phyloP scores from a whole-genome alignment of 2,113 vertebrate species.

The Triplophysa dalaica region DNA sequence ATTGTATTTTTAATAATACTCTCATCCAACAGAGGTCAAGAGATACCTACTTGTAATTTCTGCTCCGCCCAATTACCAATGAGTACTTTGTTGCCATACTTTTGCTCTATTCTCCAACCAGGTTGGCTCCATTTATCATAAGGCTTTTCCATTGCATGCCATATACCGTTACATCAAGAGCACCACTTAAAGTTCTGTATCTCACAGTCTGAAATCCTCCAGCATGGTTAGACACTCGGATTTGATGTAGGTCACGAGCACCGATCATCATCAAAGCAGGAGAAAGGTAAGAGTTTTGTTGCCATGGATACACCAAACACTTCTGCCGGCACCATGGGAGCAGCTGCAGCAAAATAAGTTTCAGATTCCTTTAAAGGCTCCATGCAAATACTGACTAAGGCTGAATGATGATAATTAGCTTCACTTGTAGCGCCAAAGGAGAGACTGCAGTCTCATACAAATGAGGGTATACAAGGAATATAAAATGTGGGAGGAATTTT shows the following conservation, averaged over 20 bases:
- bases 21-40: not conserved
- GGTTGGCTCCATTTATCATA: conserved; percentile 65
- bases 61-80: conserved; percentile 82
- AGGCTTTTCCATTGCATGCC: conserved; percentile 8
- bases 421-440: conserved; percentile 31
- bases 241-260: conserved; percentile 45
- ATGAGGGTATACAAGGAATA: conserved; percentile 21
- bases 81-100: conserved; percentile 73
- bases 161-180: not conserved
- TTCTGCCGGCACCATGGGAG: conserved; percentile 15
- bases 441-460: conserved; percentile 27
- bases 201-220: conserved; percentile 3
- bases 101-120: conserved; percentile 72
- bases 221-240: conserved; percentile 39
- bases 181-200: not conserved
- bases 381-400: conserved; percentile 20
- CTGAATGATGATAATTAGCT: conserved; percentile 26
- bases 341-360: conserved; percentile 28
- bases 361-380: conserved; percentile 21
- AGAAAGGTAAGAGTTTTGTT: conserved; percentile 62
- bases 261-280: conserved; percentile 44
- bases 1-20: too few species aligned
- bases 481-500: conserved; percentile 37
- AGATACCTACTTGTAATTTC: conserved; percentile 70
- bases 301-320: conserved; percentile 73